phyloP scores from a whole-genome alignment of 2,113 vertebrate genomes.

The Hystrix brachyura region DNA sequence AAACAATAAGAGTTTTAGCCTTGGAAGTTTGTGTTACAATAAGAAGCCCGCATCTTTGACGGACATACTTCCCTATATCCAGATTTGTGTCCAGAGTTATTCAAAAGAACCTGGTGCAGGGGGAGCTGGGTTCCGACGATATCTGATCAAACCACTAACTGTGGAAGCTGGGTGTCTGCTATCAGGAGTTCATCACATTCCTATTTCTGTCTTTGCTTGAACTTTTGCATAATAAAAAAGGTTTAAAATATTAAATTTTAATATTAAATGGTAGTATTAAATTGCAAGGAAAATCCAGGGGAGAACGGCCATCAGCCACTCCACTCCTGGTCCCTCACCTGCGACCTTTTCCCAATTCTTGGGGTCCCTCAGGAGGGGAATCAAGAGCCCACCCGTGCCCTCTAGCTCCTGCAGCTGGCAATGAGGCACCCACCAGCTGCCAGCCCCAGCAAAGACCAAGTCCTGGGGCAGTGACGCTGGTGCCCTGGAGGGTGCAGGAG shows the following conservation, averaged over 20 bases:
- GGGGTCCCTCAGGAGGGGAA: neutral
- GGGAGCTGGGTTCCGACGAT: neutral
- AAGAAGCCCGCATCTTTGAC: neutral
- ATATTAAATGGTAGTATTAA: neutral
- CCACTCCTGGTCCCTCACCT: neutral
- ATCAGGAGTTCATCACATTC: neutral
- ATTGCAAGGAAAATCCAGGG: neutral
- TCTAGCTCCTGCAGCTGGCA: neutral
- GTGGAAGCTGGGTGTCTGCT: neutral
- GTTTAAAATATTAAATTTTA: neutral
- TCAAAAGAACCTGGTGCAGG: neutral
- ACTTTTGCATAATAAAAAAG: neutral
- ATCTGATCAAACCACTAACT: neutral
- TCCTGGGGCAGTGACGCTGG: accelerated
- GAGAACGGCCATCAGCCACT: neutral
- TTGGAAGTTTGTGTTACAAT: neutral
- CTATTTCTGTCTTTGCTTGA: neutral
- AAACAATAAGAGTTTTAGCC: neutral
- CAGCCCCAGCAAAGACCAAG: neutral
- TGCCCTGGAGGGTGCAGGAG: neutral
- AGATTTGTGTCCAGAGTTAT: neutral
- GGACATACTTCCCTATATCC: neutral
- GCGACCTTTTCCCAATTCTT: neutral
- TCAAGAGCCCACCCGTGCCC: neutral
- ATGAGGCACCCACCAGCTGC: neutral